Conservation (phyloP, 1,140 invertebrate genomes). For the Hermetia illucens region DNA sequence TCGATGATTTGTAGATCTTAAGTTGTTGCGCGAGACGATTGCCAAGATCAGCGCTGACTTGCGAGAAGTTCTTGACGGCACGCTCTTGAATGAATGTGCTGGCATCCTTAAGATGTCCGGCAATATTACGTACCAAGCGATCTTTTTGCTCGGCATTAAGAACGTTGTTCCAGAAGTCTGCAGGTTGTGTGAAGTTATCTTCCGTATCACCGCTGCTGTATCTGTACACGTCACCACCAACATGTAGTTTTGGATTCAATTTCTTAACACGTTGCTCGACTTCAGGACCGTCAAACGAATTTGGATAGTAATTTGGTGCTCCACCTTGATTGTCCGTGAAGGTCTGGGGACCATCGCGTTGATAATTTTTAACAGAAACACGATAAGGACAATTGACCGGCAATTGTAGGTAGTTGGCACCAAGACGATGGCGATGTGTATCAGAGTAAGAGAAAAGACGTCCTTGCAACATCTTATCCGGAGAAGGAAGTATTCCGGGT, state of each 20-base stretch:
- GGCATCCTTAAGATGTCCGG: slow-evolving; percentile 57
- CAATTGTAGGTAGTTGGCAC: slow-evolving; percentile 83
- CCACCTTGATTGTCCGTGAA: slow-evolving; percentile 52
- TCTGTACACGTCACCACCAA: slow-evolving; percentile 50
- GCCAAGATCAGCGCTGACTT: slow-evolving; percentile 52
- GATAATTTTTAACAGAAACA: slow-evolving; percentile 55
- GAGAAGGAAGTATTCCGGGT: slow-evolving; percentile 80
- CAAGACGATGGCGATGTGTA: slow-evolving; percentile 86
- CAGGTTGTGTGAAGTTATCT: slow-evolving; percentile 81
- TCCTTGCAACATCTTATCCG: slow-evolving; percentile 92
- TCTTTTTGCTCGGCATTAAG: slow-evolving; percentile 55
- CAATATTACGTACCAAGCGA: slow-evolving; percentile 69
- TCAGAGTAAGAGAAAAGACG: slow-evolving; percentile 90
- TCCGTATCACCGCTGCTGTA: slow-evolving; percentile 67
- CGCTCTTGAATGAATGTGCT: slow-evolving; percentile 75
- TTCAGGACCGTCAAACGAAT: slow-evolving; percentile 77
- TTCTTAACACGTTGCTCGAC: slow-evolving; percentile 38
- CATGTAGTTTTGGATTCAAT: slow-evolving; percentile 35
- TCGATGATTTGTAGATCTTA: slow-evolving; percentile 38
- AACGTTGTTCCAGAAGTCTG: slow-evolving; percentile 66
- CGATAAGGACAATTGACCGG: slow-evolving; percentile 90
- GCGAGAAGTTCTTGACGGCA: slow-evolving; percentile 59
- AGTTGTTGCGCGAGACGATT: slow-evolving; percentile 46
- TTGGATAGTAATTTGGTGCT: slow-evolving; percentile 91
- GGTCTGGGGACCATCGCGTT: slow-evolving; percentile 71